Percentiles rank a stretch among this genome's conserved stretches.
These are phyloP conservation scores for Lepus europaeus DNA, from an alignment of 2,113 vertebrate genomes.

Conservation along the genomic window DNA sequence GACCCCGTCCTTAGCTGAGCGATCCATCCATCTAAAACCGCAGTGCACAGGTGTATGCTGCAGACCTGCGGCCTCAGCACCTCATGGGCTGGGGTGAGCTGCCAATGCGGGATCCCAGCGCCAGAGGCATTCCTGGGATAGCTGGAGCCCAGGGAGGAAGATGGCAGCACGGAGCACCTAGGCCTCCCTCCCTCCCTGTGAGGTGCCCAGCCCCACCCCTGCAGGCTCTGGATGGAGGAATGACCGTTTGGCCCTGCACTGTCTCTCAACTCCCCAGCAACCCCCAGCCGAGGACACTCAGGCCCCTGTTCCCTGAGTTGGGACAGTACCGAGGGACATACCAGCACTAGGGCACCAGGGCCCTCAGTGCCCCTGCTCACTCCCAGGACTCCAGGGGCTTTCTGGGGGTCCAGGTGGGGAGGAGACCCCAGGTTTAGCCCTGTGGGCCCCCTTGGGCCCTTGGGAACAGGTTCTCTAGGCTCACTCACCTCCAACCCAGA, in stretches of 20 bases:
- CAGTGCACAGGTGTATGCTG: neutral
- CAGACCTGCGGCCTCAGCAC: neutral
- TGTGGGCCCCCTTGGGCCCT: neutral
- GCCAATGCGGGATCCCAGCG: neutral
- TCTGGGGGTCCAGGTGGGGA: neutral
- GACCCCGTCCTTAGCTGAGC: neutral
- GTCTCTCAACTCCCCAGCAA: neutral
- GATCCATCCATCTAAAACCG: neutral
- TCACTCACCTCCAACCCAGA: neutral
- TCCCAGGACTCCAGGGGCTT: neutral
- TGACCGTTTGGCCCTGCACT: neutral
- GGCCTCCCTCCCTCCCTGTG: neutral
- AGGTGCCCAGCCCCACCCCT: too few species aligned
- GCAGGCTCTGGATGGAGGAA: neutral
- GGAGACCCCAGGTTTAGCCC: neutral
- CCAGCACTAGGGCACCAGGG: neutral
- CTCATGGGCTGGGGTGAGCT: neutral
- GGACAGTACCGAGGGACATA: neutral
- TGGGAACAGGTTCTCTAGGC: neutral
- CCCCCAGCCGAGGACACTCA: neutral
- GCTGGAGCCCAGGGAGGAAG: neutral
- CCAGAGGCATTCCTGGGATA: neutral
- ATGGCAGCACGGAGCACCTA: neutral
- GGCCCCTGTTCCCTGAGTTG: neutral
- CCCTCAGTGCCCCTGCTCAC: neutral